Evolutionary conservation across 2,113 vertebrate species (phyloP).

Genomic region (Paramisgurnus dabryanus): DNA sequence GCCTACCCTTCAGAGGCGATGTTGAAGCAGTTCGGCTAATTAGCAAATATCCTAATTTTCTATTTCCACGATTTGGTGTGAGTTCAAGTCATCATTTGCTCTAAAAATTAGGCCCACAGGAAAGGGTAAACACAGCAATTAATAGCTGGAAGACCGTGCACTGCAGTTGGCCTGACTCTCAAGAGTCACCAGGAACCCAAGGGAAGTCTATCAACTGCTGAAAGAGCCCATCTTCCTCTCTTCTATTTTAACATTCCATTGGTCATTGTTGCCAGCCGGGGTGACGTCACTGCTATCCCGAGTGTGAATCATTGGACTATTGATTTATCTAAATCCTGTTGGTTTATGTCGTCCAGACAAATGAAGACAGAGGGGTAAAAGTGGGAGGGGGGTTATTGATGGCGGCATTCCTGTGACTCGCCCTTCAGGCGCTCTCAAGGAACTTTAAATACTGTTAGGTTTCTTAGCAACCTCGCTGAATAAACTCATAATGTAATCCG

Average conservation of each 20-base stretch:
- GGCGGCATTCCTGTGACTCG: constrained; percentile 45
- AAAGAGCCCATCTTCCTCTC: constrained; percentile 52
- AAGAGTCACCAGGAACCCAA: constrained; percentile 2
- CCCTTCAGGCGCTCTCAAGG: constrained; percentile 27
- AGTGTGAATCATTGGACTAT: constrained; percentile 58
- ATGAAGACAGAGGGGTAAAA: constrained; percentile 54
- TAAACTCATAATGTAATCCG: not conserved
- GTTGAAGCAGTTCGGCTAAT: constrained; percentile 36
- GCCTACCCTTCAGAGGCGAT: not conserved
- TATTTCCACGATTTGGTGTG: constrained; percentile 20
- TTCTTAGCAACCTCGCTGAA: constrained; percentile 28
- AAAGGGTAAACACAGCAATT: constrained; percentile 44
- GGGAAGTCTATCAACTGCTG: constrained; percentile 58
- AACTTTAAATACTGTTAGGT: not conserved
- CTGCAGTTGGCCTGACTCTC: not conserved
- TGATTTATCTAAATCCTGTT: constrained; percentile 70
- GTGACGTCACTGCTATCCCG: constrained; percentile 48
- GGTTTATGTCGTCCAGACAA: constrained; percentile 64
- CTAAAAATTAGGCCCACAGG: not conserved
- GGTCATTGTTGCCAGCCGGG: constrained; percentile 61
- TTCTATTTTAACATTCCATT: constrained; percentile 61
- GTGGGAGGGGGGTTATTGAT: constrained; percentile 63
- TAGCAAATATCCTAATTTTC: constrained; percentile 31
- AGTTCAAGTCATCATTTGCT: constrained; percentile 40
- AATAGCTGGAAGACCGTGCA: constrained; percentile 37